Evolutionary conservation across 2,888 invertebrate genomes (phyloP).

Genomic region (Clivina fossor): DNA sequence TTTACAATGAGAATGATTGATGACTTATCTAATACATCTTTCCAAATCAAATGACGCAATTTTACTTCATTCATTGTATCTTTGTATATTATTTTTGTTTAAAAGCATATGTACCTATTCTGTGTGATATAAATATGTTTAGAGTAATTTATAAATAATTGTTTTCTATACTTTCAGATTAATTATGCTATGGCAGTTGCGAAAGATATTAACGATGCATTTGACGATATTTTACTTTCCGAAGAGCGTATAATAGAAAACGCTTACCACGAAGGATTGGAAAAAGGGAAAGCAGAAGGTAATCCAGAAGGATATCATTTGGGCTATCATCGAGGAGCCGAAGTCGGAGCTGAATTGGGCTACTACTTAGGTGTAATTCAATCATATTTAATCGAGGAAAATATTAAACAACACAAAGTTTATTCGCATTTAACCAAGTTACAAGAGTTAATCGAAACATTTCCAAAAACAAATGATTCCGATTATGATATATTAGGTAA

Average conservation of each 20-base stretch:
- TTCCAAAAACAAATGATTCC: constrained; percentile 67
- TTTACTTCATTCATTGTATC: too few relatives aligned
- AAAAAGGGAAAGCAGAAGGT: constrained; percentile 62
- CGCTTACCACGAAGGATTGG: constrained; percentile 70
- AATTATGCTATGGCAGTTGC: constrained; percentile 48
- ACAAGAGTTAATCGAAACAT: constrained; percentile 60
- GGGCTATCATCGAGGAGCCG: constrained; percentile 76
- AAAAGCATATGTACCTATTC: too few relatives aligned
- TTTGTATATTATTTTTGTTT: too few relatives aligned
- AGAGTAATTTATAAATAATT: too few relatives aligned
- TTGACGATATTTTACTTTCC: constrained; percentile 69
- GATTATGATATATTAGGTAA: constrained; percentile 65
- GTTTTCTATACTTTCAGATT: too few relatives aligned
- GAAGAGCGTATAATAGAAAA: constrained; percentile 66
- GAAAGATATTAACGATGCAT: constrained; percentile 72
- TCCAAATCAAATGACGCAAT: too few relatives aligned
- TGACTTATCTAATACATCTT: too few relatives aligned
- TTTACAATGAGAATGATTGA: too few relatives aligned
- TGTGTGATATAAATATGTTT: too few relatives aligned
- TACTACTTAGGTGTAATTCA: constrained; percentile 67
- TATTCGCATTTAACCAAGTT: constrained; percentile 59
- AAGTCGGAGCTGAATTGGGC: constrained; percentile 77
- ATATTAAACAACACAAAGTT: constrained; percentile 57
- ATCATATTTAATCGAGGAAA: constrained; percentile 52
- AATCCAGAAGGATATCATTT: constrained; percentile 70